Base-by-base conservation (phyloP, 1,140 invertebrate species). In the Batillaria attramentaria region DNA sequence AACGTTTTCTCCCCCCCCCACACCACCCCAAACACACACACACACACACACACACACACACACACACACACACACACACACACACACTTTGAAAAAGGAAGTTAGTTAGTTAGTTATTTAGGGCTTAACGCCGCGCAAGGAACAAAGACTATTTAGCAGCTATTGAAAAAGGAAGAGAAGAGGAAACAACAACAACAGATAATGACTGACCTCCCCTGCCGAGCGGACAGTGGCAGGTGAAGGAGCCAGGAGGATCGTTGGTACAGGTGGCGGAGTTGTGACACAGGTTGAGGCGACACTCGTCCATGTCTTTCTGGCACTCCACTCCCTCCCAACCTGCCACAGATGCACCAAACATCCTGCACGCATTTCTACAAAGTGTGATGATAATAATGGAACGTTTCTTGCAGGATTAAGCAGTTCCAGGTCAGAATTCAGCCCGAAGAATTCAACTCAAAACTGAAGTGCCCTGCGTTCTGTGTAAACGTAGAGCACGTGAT, bases 221-320 rank as follows among this genome's bases (percentile, higher is more conserved):
- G 8, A 72, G 57, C 6, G 39, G 31, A 66, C 77, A 79, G n/a
- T 42, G 24, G 77, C 77, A 79, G 24, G 39, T 33, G 41, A 79
- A 79, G 24, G 77, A 72, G 5, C 77, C 77, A 16, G 77, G 77
- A 33, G 46, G 69, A 31, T 50, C 46, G 39, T 72, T 73, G 57
- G 62, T 57, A 46, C 77, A 79, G 54, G 13, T 39, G 24, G 46
- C 77, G 3, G 46, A 43, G 24, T 79, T 79, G 10, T 43, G 69
- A 50, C 77, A 79, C 28, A 41, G 20, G 46, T 41, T 42, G 0
- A 20, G 13, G 37, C 69, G 54, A 39, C 77, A 79, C 37, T 79
- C 77, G 24, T 79, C 77, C 13, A 24, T 73, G 77, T 79, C 77
- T 4, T 28, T 73, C 70, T 79, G 77, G n/a, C 77, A 79, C 35